Percentiles rank a stretch among this genome's conserved stretches.
These are phyloP conservation scores for Phorcus lineatus DNA, from an alignment of 2,888 invertebrate genomes.

Conservation along the genomic window DNA sequence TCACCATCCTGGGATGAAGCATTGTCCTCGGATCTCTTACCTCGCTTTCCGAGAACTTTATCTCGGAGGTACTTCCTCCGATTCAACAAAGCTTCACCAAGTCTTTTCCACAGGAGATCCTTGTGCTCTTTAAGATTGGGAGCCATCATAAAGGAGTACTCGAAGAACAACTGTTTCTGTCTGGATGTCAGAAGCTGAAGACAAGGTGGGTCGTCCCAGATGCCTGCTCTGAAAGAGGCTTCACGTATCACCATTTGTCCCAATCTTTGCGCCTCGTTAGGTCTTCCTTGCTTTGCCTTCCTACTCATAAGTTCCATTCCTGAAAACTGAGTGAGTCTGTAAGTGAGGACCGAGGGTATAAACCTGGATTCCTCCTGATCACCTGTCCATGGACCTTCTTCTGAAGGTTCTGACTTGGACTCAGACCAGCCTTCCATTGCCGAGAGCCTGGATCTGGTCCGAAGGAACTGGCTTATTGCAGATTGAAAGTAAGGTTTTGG, in stretches of 20 bases:
- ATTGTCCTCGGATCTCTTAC: neutral
- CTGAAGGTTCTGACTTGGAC: neutral
- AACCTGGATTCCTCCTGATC: neutral
- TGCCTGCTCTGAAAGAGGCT: neutral
- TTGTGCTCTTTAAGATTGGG: neutral
- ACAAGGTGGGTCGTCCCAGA: conserved; percentile 1
- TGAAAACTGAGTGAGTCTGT: neutral
- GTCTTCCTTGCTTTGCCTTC: neutral
- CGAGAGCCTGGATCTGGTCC: neutral
- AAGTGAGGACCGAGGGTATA: neutral
- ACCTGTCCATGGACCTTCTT: neutral
- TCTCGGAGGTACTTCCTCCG: neutral
- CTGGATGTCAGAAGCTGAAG: neutral
- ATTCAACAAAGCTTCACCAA: neutral
- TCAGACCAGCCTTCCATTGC: neutral
- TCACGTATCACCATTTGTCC: neutral
- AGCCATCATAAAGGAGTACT: neutral
- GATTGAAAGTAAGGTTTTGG: neutral
- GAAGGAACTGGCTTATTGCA: neutral
- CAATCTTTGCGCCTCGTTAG: neutral
- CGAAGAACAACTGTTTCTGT: neutral
- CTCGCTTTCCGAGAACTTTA: neutral
- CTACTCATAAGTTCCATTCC: neutral
- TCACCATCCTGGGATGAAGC: neutral
- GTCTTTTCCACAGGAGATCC: neutral